A percentile compares a stretch with the other conserved stretches of the same genome.
phyloP scores from a whole-genome alignment of 2,797 vertebrate species.

The Taenioides sp. region DNA sequence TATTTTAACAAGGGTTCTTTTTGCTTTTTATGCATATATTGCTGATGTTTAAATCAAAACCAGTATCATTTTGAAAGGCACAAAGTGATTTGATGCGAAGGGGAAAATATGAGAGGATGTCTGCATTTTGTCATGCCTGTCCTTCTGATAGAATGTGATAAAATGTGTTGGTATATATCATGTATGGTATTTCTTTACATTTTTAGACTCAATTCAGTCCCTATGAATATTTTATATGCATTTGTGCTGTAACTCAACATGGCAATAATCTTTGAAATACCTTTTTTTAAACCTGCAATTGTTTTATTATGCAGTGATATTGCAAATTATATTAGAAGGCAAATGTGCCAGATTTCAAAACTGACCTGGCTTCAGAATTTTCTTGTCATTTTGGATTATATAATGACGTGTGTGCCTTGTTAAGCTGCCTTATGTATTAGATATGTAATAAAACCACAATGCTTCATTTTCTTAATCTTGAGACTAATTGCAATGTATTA shows the following conservation, averaged over 20 bases:
- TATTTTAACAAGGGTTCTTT: slow-evolving; percentile 47
- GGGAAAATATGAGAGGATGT: slow-evolving; percentile 7
- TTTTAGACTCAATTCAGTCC: slow-evolving; percentile 14
- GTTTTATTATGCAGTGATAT: slow-evolving; percentile 43
- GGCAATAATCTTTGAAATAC: slow-evolving; percentile 14
- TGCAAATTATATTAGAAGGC: slow-evolving; percentile 7
- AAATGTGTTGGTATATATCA: slow-evolving; percentile 23
- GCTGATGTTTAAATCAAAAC: slow-evolving; percentile 27
- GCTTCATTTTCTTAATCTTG: slow-evolving; percentile 20
- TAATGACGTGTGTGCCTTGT: slow-evolving; percentile 69
- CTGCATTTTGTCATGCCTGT: slow-evolving; percentile 11
- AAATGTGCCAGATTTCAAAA: not conserved
- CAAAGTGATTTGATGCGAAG: slow-evolving; percentile 28
- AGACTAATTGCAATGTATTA: slow-evolving; percentile 42
- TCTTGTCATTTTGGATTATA: not conserved
- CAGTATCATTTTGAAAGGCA: slow-evolving; percentile 28
- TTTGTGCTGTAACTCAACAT: slow-evolving; percentile 16
- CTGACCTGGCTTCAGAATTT: not conserved
- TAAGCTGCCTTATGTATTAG: slow-evolving; percentile 57
- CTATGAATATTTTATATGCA: slow-evolving; percentile 31
- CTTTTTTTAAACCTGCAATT: slow-evolving; percentile 5
- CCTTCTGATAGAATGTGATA: slow-evolving; percentile 22
- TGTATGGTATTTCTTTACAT: slow-evolving; percentile 16
- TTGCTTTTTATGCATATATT: slow-evolving; percentile 49
- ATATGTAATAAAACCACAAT: slow-evolving; percentile 29